Conservation (phyloP, 2,797 vertebrate species). For the Acanthurus lineatus region DNA sequence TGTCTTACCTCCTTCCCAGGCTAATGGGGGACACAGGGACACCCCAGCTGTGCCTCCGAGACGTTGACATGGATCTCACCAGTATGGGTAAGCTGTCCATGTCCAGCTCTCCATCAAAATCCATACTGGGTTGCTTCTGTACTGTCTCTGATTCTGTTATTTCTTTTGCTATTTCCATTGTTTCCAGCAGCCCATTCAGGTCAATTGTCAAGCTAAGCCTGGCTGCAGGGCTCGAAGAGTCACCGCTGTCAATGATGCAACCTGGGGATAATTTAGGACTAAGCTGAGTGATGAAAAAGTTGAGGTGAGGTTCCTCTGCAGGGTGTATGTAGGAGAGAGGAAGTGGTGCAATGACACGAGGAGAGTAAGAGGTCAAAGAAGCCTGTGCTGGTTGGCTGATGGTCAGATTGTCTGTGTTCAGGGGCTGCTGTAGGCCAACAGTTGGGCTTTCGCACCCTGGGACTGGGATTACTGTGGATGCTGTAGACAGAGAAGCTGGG, state of each 20-base stretch:
- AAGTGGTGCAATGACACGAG: constrained; percentile 16
- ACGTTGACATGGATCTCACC: constrained; percentile 87
- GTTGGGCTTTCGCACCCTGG: constrained; percentile 8
- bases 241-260: constrained; percentile 45
- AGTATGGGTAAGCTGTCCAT: constrained; percentile 84
- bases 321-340: constrained; percentile 14
- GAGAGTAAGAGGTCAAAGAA: not conserved
- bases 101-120: constrained; percentile 66
- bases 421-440: constrained; percentile 20
- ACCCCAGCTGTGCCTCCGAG: constrained; percentile 92
- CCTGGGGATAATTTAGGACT: constrained; percentile 40
- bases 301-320: constrained; percentile 33
- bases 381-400: not conserved
- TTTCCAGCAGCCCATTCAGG: constrained; percentile 51
- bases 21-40: constrained; percentile 87
- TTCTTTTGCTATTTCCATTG: constrained; percentile 57
- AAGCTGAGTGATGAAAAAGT: constrained; percentile 67
- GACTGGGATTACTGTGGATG: constrained; percentile 21
- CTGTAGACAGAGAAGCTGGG: constrained; percentile 1
- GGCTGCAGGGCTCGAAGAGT: constrained; percentile 29
- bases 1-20: constrained; percentile 87
- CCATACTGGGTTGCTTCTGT: constrained; percentile 26
- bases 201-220: constrained; percentile 58
- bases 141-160: constrained; percentile 17
- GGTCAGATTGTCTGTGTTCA: constrained; percentile 24